phyloP scores from a whole-genome alignment of 2,797 vertebrate species.

The Phrynocephalus forsythii region DNA sequence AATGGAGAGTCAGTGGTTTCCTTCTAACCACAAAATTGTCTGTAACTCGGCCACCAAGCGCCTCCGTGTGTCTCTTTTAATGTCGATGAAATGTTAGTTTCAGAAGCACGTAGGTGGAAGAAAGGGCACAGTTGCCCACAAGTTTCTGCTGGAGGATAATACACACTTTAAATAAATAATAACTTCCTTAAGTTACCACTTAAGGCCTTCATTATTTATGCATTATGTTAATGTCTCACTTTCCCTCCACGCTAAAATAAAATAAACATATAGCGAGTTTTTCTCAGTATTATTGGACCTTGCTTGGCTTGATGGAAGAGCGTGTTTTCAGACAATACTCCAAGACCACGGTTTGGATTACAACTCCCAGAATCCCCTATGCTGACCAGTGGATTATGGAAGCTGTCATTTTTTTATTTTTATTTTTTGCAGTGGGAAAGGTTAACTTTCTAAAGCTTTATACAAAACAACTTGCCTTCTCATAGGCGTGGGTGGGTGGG shows the following conservation, averaged over 20 bases:
- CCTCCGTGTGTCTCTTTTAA: not conserved
- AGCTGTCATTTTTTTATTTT: not conserved
- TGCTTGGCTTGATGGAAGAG: not conserved
- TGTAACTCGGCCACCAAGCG: not conserved
- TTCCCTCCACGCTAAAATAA: not conserved
- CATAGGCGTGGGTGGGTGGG: too few relatives aligned
- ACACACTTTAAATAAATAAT: constrained; percentile 1
- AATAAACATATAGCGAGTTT: not conserved
- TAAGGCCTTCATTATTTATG: constrained; percentile 1
- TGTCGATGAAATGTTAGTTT: not conserved
- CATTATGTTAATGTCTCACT: not conserved
- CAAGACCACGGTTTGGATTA: not conserved
- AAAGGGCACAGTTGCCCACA: not conserved
- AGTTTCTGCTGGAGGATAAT: not conserved
- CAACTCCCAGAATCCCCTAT: too few relatives aligned
- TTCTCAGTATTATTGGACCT: too few relatives aligned
- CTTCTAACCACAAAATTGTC: not conserved
- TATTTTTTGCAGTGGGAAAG: too few relatives aligned
- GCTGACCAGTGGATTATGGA: not conserved
- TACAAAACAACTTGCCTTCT: too few relatives aligned
- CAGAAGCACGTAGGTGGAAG: not conserved
- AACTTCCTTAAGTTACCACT: constrained; percentile 10
- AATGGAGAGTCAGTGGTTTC: not conserved
- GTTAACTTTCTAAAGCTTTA: too few relatives aligned
- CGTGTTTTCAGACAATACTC: not conserved